These are phyloP conservation scores for Ciconia nigra DNA, from an alignment of 2,797 vertebrate genomes.

Conservation along the genomic window DNA sequence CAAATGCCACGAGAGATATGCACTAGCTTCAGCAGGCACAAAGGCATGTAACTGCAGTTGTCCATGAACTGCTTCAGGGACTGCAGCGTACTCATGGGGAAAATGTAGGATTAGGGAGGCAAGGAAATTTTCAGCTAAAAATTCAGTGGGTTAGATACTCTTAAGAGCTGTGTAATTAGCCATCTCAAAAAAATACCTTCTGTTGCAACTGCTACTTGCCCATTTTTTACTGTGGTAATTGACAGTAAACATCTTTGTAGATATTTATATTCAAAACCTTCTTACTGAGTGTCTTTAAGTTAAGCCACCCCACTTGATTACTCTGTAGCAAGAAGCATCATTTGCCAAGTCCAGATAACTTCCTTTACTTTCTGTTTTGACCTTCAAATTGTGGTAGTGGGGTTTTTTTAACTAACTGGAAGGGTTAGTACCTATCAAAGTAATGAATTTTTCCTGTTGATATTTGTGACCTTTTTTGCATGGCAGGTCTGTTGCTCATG, in stretches of 20 bases:
- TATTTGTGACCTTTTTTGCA: not conserved
- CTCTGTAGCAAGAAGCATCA: not conserved
- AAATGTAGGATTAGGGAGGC: not conserved
- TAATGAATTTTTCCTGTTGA: not conserved
- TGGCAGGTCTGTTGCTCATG: not conserved
- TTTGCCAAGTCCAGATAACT: not conserved
- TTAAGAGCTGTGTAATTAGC: not conserved
- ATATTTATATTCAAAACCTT: not conserved
- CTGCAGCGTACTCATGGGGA: accelerated
- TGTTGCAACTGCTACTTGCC: accelerated
- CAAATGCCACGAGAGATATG: not conserved
- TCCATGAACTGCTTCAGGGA: not conserved
- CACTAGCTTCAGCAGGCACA: not conserved
- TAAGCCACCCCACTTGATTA: not conserved
- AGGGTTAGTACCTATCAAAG: not conserved
- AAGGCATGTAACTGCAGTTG: not conserved
- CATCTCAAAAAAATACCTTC: not conserved
- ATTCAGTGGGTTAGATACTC: not conserved
- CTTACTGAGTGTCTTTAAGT: not conserved
- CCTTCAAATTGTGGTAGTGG: not conserved
- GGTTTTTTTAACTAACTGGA: not conserved
- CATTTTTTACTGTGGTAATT: not conserved
- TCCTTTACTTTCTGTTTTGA: not conserved
- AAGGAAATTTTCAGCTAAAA: not conserved
- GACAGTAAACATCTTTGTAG: not conserved